These are phyloP conservation scores for Spondyliosoma cantharus DNA, from an alignment of 2,797 vertebrate genomes.

Conservation along the genomic window DNA sequence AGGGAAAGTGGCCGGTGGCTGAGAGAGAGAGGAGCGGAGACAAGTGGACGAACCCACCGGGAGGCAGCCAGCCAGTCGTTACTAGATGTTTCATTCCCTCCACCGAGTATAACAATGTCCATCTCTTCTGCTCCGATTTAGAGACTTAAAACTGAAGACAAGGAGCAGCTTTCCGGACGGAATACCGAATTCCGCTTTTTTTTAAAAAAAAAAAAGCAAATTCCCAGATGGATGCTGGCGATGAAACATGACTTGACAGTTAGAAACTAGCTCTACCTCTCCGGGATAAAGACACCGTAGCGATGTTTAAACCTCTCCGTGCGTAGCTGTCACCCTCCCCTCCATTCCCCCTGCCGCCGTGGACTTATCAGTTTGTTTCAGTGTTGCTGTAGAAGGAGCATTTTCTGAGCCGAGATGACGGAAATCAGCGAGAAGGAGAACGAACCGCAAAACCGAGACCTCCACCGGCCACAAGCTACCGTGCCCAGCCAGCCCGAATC, in stretches of 20 bases:
- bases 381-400: slow-evolving; percentile 8
- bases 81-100: slow-evolving; percentile 12
- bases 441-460: slow-evolving; percentile 84
- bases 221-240: slow-evolving; percentile 22
- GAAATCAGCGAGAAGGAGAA: slow-evolving; percentile 92
- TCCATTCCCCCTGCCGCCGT: neutral
- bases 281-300: slow-evolving; percentile 20
- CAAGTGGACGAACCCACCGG: slow-evolving; percentile 16
- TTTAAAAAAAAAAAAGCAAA: neutral
- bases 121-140: neutral
- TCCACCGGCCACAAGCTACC: slow-evolving; percentile 81
- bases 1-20: slow-evolving; percentile 29
- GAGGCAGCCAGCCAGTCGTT: neutral
- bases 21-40: slow-evolving; percentile 19
- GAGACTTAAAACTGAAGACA: neutral
- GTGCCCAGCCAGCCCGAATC: slow-evolving; percentile 84
- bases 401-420: slow-evolving; percentile 82
- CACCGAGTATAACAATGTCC: neutral
- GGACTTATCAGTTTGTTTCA: slow-evolving; percentile 43
- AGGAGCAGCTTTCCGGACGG: neutral
- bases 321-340: slow-evolving; percentile 8
- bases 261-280: slow-evolving; percentile 23
- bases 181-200: neutral
- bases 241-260: slow-evolving; percentile 48
- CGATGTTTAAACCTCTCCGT: slow-evolving; percentile 38